Base-by-base conservation (phyloP, 2,888 invertebrate species). In the Pristionchus maxplancki region DNA sequence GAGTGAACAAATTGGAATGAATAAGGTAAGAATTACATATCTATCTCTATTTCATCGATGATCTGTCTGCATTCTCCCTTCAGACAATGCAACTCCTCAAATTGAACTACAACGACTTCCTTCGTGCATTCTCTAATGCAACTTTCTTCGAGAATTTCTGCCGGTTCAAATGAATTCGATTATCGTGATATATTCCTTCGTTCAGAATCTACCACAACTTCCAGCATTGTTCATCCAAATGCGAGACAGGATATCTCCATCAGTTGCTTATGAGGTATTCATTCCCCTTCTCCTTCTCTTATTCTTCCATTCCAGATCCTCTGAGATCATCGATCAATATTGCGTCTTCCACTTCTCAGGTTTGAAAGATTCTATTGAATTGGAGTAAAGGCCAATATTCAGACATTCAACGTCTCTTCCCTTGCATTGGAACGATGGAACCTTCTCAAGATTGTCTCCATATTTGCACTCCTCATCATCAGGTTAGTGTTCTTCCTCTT, bases 301-400 rank as follows among this genome's bases (percentile, higher is more conserved):
- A 40, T n/a, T 28, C 44, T n/a, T n/a, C 50, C 40, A 40, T 74
- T n/a, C 20, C 40, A 86, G 48, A 64, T 90, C 90, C 67, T 91
- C 94, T 20, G 94, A 93, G 89, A 93, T 94, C 74, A 93, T 94
- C 53, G 94, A 94, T 84, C 92, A 94, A 88, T 94, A 93, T 83
- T 94, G 94, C 89, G 93, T 94, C 64, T 94, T 92, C 89, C 92
- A 94, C 83, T 93, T 90, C 89, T 90, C 93, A 82, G 92, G 93
- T 93, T 20, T 4, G 88, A 31, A 17, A 6, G 8, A 40, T 74
- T 24, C n/a, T 28, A 40, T 2, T 31, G 3, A 11, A 34, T 64
- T 15, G 4, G 20, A 34, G 40, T 74, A 37, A 37, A 20, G 1
- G 20, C 15, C 40, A 24, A n/a, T n/a, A n/a, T 91, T 91, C 89